These are phyloP conservation scores for Napeogenes sylphis DNA, from an alignment of 2,888 invertebrate genomes.

Conservation along the genomic window DNA sequence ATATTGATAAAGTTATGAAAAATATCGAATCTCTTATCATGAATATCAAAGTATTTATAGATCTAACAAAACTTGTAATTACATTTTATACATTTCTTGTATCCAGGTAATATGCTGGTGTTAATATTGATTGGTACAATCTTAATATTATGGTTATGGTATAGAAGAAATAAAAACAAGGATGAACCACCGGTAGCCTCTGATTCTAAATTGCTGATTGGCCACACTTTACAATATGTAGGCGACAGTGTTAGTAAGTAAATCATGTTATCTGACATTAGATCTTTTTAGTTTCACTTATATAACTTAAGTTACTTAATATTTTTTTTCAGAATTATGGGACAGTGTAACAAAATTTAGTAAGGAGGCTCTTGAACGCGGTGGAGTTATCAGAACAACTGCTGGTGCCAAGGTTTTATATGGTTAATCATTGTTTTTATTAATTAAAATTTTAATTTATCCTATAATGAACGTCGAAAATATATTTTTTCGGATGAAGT, in stretches of 20 bases:
- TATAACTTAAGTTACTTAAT: too few species aligned
- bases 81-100: too few species aligned
- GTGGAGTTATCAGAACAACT: conserved; percentile 50
- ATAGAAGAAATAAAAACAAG: not conserved
- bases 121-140: too few species aligned
- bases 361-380: conserved; percentile 43
- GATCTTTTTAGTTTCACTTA: too few species aligned
- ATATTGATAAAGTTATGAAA: too few species aligned
- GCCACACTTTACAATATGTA: conserved; percentile 40
- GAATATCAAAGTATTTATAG: too few species aligned
- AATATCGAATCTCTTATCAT: too few species aligned
- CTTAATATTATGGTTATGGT: too few species aligned
- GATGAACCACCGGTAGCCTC: conserved; percentile 32
- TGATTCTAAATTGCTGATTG: conserved; percentile 39
- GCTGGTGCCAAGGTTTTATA: conserved; percentile 56
- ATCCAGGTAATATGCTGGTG: too few species aligned
- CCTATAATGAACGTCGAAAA: too few species aligned
- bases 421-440: conserved; percentile 25
- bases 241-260: conserved; percentile 53
- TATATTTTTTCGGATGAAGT: too few species aligned
- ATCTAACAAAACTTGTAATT: too few species aligned
- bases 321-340: conserved; percentile 50
- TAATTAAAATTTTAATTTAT: not conserved
- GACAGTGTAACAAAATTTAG: conserved; percentile 43
- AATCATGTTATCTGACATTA: not conserved